These are phyloP conservation scores for Sarcophaga rosellei DNA, from an alignment of 2,888 invertebrate species.

Conservation along the genomic window DNA sequence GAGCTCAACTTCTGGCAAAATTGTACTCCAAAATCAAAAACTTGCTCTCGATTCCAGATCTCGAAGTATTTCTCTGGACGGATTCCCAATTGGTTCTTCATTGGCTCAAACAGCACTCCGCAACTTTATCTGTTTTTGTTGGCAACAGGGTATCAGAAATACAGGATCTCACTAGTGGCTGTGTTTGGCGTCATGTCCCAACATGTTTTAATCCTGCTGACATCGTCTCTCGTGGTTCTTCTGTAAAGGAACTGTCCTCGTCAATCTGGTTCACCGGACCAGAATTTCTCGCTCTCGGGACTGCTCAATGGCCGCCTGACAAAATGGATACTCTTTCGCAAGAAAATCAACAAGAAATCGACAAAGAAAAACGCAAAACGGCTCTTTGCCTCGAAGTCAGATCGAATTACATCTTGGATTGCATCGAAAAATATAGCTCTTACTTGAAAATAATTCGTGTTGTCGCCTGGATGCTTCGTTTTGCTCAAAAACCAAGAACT, in stretches of 20 bases:
- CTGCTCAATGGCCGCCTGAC: conserved; percentile 13
- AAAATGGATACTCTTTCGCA: background rate
- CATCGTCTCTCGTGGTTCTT: conserved; percentile 49
- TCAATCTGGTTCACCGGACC: conserved; percentile 57
- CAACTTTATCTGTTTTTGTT: conserved; percentile 61
- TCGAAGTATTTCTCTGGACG: background rate
- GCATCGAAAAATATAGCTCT: conserved; percentile 16
- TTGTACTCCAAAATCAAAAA: conserved; percentile 29
- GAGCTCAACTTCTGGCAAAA: conserved; percentile 41
- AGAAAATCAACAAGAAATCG: conserved; percentile 35
- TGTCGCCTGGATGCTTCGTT: conserved; percentile 52
- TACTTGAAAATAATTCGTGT: conserved; percentile 31
- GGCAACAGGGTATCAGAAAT: conserved; percentile 66
- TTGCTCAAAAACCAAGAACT: background rate
- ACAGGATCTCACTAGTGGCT: conserved; percentile 43
- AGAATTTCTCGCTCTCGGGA: background rate
- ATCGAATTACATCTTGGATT: conserved; percentile 21
- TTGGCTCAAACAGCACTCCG: conserved; percentile 65
- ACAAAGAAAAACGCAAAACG: conserved; percentile 46
- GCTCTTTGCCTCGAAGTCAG: background rate
- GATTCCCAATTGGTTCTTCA: conserved; percentile 57
- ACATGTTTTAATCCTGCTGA: conserved; percentile 61
- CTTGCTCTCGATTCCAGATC: no score
- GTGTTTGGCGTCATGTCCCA: conserved; percentile 61
- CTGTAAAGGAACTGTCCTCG: conserved; percentile 36